phyloP scores from a whole-genome alignment of 1,140 invertebrate species.

The Heliconius melpomene region DNA sequence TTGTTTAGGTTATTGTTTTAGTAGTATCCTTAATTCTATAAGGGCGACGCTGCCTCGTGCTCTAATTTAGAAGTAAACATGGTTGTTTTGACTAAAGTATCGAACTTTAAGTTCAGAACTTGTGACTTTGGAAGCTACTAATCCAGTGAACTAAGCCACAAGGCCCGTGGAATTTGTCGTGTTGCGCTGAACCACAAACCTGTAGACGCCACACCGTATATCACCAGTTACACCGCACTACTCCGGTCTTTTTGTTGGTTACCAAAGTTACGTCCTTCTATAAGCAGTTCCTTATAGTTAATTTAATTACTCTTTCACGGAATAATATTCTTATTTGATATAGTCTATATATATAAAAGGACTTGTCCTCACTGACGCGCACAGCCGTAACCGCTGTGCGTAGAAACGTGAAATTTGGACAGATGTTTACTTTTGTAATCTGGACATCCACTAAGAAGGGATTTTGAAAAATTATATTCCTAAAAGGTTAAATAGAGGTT shows the following conservation, averaged over 20 bases:
- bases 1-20: neutral
- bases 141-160: conserved; percentile 47
- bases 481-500: too few relatives aligned
- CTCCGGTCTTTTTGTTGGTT: conserved; percentile 38
- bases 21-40: neutral
- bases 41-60: neutral
- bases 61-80: conserved; percentile 4
- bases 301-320: neutral
- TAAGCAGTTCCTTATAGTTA: neutral
- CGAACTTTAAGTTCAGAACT: conserved; percentile 26
- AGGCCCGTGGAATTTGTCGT: conserved; percentile 52
- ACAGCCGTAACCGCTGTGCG: too few relatives aligned
- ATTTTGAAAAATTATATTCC: too few relatives aligned
- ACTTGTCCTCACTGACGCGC: too few relatives aligned
- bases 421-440: too few relatives aligned
- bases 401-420: too few relatives aligned
- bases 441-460: too few relatives aligned
- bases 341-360: too few relatives aligned
- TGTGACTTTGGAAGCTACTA: conserved; percentile 38
- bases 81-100: conserved; percentile 14
- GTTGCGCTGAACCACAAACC: conserved; percentile 47
- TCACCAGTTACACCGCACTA: conserved; percentile 42
- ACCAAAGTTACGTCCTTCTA: conserved; percentile 5
- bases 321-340: too few relatives aligned
- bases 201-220: conserved; percentile 50